Evolutionary conservation across 2,113 vertebrate species (phyloP).

Genomic region (Trematocara stigmaticum): DNA sequence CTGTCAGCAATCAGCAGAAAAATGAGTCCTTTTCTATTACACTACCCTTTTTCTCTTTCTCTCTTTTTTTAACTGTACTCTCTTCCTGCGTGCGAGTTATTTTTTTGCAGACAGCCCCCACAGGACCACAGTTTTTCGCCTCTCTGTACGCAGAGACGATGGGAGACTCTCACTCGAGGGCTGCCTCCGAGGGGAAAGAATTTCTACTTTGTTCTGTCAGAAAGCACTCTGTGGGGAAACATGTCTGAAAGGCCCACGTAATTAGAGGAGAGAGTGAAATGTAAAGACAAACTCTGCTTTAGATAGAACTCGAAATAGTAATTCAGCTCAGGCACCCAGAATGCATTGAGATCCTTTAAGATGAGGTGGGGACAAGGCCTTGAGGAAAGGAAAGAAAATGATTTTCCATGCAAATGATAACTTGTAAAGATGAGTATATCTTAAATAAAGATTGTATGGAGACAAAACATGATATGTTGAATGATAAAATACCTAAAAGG

Average conservation of each 20-base stretch:
- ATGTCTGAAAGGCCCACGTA: slow-evolving; percentile 55
- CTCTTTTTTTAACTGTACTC: neutral
- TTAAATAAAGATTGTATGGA: neutral
- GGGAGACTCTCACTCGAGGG: slow-evolving; percentile 46
- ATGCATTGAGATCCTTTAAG: neutral
- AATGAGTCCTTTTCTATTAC: slow-evolving; percentile 69
- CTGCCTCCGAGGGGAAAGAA: slow-evolving; percentile 49
- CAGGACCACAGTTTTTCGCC: slow-evolving; percentile 46
- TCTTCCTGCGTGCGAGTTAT: slow-evolving; percentile 60
- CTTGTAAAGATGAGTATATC: neutral
- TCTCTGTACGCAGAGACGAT: slow-evolving; percentile 27
- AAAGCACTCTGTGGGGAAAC: slow-evolving; percentile 55
- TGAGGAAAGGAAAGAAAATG: neutral
- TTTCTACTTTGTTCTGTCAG: slow-evolving; percentile 60
- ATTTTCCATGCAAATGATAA: neutral
- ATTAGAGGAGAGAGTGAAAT: slow-evolving; percentile 54
- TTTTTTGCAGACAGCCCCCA: slow-evolving; percentile 68
- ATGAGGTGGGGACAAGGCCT: neutral
- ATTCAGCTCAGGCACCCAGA: neutral
- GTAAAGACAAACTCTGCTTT: slow-evolving; percentile 40
- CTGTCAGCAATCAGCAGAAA: neutral
- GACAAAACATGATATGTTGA: neutral
- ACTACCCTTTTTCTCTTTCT: neutral
- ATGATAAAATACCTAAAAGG: neutral
- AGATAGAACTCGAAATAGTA: slow-evolving; percentile 36